Percentiles rank a stretch among this genome's conserved stretches.
These are phyloP conservation scores for Ceratothoa steindachneri DNA, from an alignment of 2,888 invertebrate species.

Conservation along the genomic window DNA sequence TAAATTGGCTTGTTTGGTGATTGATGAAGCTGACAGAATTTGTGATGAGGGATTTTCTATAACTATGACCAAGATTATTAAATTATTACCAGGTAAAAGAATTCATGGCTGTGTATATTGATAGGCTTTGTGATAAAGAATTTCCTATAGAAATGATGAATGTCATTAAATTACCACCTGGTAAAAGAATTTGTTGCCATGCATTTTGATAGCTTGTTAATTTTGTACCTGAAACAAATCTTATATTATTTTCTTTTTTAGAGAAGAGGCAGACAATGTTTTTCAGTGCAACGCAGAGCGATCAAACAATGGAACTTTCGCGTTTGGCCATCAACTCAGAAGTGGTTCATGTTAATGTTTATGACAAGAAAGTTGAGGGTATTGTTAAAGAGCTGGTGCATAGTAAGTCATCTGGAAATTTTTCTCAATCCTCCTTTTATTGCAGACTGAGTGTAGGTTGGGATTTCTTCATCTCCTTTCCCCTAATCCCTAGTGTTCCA, in stretches of 20 bases:
- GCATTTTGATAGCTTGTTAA: too few relatives aligned
- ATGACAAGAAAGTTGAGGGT: constrained; percentile 63
- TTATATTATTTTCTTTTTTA: constrained; percentile 53
- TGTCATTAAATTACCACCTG: too few relatives aligned
- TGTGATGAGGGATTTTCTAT: constrained; percentile 96
- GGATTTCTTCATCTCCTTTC: too few relatives aligned
- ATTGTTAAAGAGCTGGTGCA: constrained; percentile 61
- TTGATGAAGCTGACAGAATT: constrained; percentile 96
- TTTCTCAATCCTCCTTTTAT: too few relatives aligned
- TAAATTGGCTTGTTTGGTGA: constrained; percentile 87
- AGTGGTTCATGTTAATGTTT: constrained; percentile 90
- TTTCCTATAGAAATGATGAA: too few relatives aligned
- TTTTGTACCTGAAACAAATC: not conserved
- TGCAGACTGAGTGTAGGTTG: too few relatives aligned
- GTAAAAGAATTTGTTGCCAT: too few relatives aligned
- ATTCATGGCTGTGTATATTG: too few relatives aligned
- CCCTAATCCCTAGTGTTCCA: too few relatives aligned
- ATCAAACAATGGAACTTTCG: constrained; percentile 83
- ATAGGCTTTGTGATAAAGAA: too few relatives aligned
- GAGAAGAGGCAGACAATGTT: constrained; percentile 93
- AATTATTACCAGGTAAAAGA: constrained; percentile 81
- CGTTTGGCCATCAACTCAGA: constrained; percentile 86
- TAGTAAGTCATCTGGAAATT: constrained; percentile 50
- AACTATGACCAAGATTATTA: constrained; percentile 90
- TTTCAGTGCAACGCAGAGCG: constrained; percentile 93